Percentiles rank a stretch among this genome's conserved stretches.
Conservation (phyloP, 1,140 invertebrate species). For the Helicoverpa armigera region DNA sequence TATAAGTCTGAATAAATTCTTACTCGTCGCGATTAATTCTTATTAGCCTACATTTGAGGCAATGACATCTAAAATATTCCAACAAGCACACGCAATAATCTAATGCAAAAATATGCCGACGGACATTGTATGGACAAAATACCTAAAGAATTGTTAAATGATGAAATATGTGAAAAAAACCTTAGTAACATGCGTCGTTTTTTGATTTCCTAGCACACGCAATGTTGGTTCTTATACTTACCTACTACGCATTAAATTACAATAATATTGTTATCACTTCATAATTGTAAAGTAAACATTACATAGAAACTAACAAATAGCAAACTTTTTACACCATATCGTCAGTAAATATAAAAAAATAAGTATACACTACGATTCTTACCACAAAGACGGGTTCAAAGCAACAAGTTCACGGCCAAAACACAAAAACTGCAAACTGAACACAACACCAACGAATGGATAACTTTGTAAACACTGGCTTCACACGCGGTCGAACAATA, state of each 20-base stretch:
- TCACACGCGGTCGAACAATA: constrained; percentile 56
- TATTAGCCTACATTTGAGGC: constrained; percentile 16
- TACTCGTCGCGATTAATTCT: background rate
- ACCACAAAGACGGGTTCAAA: constrained; percentile 65
- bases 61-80: constrained; percentile 7
- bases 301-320: constrained; percentile 3
- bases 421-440: constrained; percentile 63
- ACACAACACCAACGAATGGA: constrained; percentile 70
- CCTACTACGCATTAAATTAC: constrained; percentile 6
- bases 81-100: constrained; percentile 5
- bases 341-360: background rate
- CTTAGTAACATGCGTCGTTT: too few relatives aligned
- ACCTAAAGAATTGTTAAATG: background rate
- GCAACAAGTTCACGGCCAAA: constrained; percentile 76
- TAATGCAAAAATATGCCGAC: too few relatives aligned
- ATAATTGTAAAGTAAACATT: constrained; percentile 27
- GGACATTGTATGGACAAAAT: too few relatives aligned
- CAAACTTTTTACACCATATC: constrained; percentile 1
- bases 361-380: constrained; percentile 46
- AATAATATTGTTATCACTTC: constrained; percentile 1
- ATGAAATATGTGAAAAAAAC: too few relatives aligned
- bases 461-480: constrained; percentile 77
- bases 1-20: constrained; percentile 1
- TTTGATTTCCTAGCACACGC: too few relatives aligned
- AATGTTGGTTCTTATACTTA: background rate